Evolutionary conservation across 2,888 invertebrate genomes (phyloP).

Genomic region (Biston betularia): DNA sequence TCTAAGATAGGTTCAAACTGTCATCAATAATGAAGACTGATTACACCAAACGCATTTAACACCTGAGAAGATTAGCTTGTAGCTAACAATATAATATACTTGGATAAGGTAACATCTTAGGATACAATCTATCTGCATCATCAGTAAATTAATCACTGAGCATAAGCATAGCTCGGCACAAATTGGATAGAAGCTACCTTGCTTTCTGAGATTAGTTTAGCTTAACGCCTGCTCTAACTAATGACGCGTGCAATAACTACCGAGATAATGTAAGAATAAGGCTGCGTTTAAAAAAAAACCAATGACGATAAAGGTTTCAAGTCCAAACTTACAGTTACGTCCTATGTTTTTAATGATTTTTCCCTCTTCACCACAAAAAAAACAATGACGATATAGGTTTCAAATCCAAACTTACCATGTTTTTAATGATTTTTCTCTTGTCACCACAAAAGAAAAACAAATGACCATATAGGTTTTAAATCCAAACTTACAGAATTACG

Average conservation of each 20-base stretch:
- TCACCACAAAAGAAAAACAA: too few relatives aligned
- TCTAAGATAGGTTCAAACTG: conserved; percentile 4
- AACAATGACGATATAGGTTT: too few relatives aligned
- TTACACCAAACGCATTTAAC: conserved; percentile 5
- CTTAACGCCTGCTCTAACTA: conserved; percentile 33
- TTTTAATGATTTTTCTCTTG: too few relatives aligned
- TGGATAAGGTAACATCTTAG: not conserved
- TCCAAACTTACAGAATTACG: too few relatives aligned
- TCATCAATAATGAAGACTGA: conserved; percentile 17
- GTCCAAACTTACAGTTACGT: too few relatives aligned
- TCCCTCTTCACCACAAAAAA: too few relatives aligned
- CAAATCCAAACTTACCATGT: too few relatives aligned
- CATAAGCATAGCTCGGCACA: conserved; percentile 28
- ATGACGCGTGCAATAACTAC: conserved; percentile 20
- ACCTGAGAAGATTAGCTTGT: conserved; percentile 3
- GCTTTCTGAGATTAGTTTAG: conserved; percentile 30
- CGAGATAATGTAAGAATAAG: not conserved
- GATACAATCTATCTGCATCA: conserved; percentile 5
- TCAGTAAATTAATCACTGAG: conserved; percentile 32
- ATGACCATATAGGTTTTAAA: too few relatives aligned
- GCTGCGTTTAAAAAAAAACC: too few relatives aligned
- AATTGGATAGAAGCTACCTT: conserved; percentile 27
- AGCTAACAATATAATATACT: not conserved
- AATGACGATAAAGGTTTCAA: too few relatives aligned
- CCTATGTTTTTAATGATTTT: too few relatives aligned